Percentiles rank a stretch among this genome's conserved stretches.
Evolutionary conservation across 2,888 invertebrate species (phyloP).

Genomic region (Lacanobia oleracea): DNA sequence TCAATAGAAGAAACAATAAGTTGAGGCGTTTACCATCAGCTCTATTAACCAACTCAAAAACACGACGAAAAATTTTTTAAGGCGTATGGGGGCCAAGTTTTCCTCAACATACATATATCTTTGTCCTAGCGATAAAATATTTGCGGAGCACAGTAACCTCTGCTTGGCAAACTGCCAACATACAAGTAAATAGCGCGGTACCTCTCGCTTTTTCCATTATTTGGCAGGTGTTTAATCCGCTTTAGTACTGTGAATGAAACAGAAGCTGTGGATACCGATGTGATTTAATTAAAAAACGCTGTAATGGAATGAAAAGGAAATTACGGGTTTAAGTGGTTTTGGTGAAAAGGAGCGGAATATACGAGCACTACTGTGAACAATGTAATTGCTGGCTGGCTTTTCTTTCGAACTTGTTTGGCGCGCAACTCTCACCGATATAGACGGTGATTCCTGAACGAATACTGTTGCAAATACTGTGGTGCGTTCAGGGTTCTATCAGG

Average conservation of each 20-base stretch:
- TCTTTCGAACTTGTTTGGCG: not conserved
- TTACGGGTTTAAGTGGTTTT: slow-evolving; percentile 24
- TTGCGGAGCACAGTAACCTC: slow-evolving; percentile 46
- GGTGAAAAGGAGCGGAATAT: slow-evolving; percentile 9
- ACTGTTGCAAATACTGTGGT: not conserved
- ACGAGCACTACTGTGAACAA: slow-evolving; percentile 3
- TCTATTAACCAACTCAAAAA: slow-evolving; percentile 24
- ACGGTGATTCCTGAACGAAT: not conserved
- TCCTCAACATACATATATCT: slow-evolving; percentile 46
- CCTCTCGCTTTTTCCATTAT: slow-evolving; percentile 45
- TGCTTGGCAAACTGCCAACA: slow-evolving; percentile 49
- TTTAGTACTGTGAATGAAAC: slow-evolving; percentile 41
- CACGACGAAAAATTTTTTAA: slow-evolving; percentile 14
- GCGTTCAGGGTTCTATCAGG: too few species aligned
- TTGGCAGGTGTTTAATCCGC: slow-evolving; percentile 61
- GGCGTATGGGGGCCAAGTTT: slow-evolving; percentile 29
- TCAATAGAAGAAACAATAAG: not conserved
- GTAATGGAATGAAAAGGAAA: slow-evolving; percentile 42
- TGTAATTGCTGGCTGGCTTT: not conserved
- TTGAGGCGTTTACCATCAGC: not conserved
- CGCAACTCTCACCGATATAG: not conserved
- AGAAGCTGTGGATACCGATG: slow-evolving; percentile 21
- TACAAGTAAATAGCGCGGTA: slow-evolving; percentile 44
- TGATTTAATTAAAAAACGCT: slow-evolving; percentile 40
- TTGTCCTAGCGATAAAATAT: slow-evolving; percentile 52